Percentiles rank a stretch among this genome's conserved stretches.
These are phyloP conservation scores for Sphaerophoria rueppellii DNA, from an alignment of 2,888 invertebrate species.

Conservation along the genomic window DNA sequence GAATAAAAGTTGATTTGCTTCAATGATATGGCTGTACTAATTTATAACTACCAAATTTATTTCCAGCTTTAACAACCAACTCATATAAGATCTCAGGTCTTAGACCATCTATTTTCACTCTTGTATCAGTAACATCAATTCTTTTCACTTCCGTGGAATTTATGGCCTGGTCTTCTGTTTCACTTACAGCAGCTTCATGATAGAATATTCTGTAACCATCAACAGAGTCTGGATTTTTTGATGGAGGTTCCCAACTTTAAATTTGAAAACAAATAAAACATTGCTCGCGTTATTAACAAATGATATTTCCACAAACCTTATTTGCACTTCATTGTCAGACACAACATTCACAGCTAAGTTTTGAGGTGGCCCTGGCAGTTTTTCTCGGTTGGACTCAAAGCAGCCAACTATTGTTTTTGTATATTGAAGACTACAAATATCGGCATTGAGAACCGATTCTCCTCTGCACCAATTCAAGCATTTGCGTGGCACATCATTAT, in stretches of 20 bases:
- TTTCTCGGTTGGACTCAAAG: slow-evolving; percentile 90
- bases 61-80: slow-evolving; percentile 91
- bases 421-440: slow-evolving; percentile 88
- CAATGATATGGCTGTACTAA: slow-evolving; percentile 10
- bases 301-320: slow-evolving; percentile 83
- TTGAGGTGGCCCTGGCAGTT: slow-evolving; percentile 91
- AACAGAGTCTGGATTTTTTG: slow-evolving; percentile 91
- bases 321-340: slow-evolving; percentile 84
- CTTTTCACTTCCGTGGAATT: slow-evolving; percentile 85
- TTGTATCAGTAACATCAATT: slow-evolving; percentile 89
- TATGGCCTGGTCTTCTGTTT: slow-evolving; percentile 71
- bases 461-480: slow-evolving; percentile 94
- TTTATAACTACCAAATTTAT: slow-evolving; percentile 85
- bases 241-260: slow-evolving; percentile 89
- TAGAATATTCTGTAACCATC: slow-evolving; percentile 93
- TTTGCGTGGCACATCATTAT: slow-evolving; percentile 89
- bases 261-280: not conserved
- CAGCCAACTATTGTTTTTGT: slow-evolving; percentile 90
- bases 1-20: slow-evolving; percentile 49
- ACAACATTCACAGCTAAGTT: slow-evolving; percentile 85
- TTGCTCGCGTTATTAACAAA: slow-evolving; percentile 60
- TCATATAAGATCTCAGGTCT: slow-evolving; percentile 90
- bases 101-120: slow-evolving; percentile 87
- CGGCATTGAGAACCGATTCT: slow-evolving; percentile 86
- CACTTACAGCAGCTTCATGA: slow-evolving; percentile 85